Percentiles rank a stretch among this genome's conserved stretches.
These are phyloP conservation scores for Etheostoma nigrum DNA, from an alignment of 2,797 vertebrate species.

Conservation along the genomic window DNA sequence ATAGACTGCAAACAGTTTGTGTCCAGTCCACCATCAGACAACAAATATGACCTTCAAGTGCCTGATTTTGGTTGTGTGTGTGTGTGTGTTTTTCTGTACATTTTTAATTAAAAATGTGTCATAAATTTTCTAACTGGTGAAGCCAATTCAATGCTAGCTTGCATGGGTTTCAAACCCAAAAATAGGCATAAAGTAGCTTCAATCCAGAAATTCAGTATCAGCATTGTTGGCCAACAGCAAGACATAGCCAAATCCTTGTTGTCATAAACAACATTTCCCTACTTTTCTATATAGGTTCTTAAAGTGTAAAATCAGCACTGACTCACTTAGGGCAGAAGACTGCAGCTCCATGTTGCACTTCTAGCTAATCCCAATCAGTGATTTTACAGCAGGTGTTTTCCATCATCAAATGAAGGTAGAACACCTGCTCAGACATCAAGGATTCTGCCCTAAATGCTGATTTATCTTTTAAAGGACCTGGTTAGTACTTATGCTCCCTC, in stretches of 20 bases:
- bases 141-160: neutral
- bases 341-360: slow-evolving; percentile 38
- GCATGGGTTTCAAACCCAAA: neutral
- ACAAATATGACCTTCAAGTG: slow-evolving; percentile 34
- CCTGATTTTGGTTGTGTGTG: neutral
- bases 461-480: slow-evolving; percentile 42
- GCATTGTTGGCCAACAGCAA: slow-evolving; percentile 9
- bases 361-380: slow-evolving; percentile 34
- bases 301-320: slow-evolving; percentile 9
- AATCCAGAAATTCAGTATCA: neutral
- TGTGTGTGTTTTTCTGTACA: neutral
- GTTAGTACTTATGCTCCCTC: slow-evolving; percentile 17
- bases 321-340: slow-evolving; percentile 17
- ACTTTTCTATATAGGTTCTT: slow-evolving; percentile 12
- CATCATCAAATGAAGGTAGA: slow-evolving; percentile 48
- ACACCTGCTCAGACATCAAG: slow-evolving; percentile 55
- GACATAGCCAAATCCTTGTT: neutral
- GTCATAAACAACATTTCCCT: neutral
- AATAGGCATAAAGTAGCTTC: neutral
- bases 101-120: slow-evolving; percentile 2
- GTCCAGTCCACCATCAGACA: slow-evolving; percentile 38
- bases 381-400: slow-evolving; percentile 58
- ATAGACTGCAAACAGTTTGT: slow-evolving; percentile 40
- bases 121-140: neutral
- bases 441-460: slow-evolving; percentile 14